Evolutionary conservation across 2,113 vertebrate genomes (phyloP).

Genomic region (Nycticryphes semicollaris): DNA sequence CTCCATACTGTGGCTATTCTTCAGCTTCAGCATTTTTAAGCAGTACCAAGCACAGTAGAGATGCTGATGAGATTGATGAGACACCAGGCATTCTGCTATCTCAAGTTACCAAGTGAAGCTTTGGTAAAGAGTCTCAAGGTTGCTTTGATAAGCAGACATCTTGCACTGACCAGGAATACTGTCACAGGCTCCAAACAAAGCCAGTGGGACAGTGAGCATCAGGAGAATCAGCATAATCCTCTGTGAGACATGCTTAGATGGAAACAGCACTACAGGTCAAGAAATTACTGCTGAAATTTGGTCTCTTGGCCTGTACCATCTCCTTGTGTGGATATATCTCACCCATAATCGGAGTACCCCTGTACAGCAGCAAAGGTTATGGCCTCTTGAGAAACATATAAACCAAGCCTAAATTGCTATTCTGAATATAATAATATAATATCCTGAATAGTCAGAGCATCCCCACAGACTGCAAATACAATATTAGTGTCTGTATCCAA

Average conservation of each 20-base stretch:
- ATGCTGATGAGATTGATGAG: background rate
- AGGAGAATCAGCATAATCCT: background rate
- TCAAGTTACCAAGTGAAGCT: background rate
- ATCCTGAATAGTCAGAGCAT: background rate
- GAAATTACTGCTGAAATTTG: background rate
- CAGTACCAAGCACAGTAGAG: background rate
- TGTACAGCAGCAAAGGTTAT: background rate
- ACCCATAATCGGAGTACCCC: background rate
- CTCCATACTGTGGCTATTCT: background rate
- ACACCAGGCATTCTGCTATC: background rate
- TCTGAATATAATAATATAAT: background rate
- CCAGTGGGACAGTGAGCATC: background rate
- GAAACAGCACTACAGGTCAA: background rate
- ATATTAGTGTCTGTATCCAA: background rate
- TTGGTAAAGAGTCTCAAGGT: background rate
- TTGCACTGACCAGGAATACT: background rate
- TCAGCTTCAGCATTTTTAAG: background rate
- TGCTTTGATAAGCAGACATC: background rate
- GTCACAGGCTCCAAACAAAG: background rate
- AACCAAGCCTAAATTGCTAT: background rate
- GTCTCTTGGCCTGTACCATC: background rate
- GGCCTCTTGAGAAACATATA: background rate
- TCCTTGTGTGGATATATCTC: background rate
- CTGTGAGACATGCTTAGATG: background rate
- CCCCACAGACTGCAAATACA: background rate